Percentiles rank a stretch among this genome's conserved stretches.
Conservation (phyloP, 2,888 invertebrate genomes). For the Steromphala cineraria region DNA sequence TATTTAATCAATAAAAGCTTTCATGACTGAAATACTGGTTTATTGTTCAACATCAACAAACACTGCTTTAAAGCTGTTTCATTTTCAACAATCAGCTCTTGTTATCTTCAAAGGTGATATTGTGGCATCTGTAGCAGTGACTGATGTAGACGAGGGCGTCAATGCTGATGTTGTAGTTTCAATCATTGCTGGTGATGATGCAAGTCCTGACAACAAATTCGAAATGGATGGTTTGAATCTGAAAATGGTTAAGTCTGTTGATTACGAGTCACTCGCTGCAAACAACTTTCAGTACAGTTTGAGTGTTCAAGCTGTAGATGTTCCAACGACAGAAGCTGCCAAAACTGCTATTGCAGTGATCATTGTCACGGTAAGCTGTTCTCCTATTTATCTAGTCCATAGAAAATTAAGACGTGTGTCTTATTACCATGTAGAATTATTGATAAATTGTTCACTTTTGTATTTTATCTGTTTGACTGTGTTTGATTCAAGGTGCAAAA, state of each 20-base stretch:
- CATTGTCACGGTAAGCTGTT: background rate
- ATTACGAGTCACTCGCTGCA: background rate
- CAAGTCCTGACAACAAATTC: background rate
- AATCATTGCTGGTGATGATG: background rate
- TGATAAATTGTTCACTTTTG: too few species aligned
- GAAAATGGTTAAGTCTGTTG: background rate
- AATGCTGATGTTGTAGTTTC: background rate
- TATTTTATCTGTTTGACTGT: too few species aligned
- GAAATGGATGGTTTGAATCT: slow-evolving; percentile 1
- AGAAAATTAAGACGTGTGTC: too few species aligned
- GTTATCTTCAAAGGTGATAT: background rate
- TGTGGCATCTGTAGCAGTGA: background rate
- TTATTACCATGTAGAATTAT: too few species aligned
- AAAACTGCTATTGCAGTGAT: background rate
- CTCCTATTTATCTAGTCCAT: too few species aligned
- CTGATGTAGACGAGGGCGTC: background rate
- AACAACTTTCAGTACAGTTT: background rate
- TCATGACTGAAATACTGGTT: too few species aligned
- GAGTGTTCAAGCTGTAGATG: background rate
- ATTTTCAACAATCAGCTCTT: too few species aligned
- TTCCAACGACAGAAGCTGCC: background rate
- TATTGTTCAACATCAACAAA: too few species aligned
- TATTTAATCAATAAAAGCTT: too few species aligned
- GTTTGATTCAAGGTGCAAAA: too few species aligned
- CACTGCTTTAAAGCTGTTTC: too few species aligned